Evolutionary conservation across 1,140 invertebrate genomes (phyloP).

Genomic region (Procambarus virginalis): DNA sequence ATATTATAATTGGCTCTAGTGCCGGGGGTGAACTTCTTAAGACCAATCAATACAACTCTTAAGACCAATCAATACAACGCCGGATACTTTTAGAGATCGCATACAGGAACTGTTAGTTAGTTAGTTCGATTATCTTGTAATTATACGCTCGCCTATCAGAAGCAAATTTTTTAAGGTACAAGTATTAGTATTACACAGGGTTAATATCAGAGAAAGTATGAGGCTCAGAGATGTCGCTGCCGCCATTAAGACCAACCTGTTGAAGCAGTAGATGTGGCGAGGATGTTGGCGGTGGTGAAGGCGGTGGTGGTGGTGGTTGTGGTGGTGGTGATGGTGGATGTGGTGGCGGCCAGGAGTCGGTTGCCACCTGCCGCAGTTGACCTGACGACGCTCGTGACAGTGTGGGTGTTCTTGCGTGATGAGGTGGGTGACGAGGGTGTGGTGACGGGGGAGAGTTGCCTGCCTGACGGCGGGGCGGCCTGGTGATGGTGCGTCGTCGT

Average conservation of each 20-base stretch:
- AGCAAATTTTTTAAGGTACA: too few species aligned
- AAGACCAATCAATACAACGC: too few species aligned
- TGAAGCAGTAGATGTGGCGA: constrained; percentile 6
- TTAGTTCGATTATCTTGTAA: too few species aligned
- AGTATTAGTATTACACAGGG: too few species aligned
- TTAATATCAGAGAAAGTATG: background rate
- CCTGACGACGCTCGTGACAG: background rate
- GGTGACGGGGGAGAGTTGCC: background rate
- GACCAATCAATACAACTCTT: too few species aligned
- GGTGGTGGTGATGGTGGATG: background rate
- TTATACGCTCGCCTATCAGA: too few species aligned
- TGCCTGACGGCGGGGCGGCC: background rate
- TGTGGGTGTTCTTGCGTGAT: background rate
- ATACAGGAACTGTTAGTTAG: too few species aligned
- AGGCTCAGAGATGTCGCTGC: too few species aligned
- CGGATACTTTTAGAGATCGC: too few species aligned
- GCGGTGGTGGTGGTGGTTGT: background rate
- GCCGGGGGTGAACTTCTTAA: too few species aligned
- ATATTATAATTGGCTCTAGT: too few species aligned
- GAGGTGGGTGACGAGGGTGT: background rate
- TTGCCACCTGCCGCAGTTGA: background rate
- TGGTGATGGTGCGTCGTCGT: too few species aligned
- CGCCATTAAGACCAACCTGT: background rate
- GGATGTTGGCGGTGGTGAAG: background rate
- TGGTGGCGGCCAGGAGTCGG: background rate